Evolutionary conservation across 1,140 invertebrate species (phyloP), one percentile per base, ranked within the genome.

Genomic region (Trichogramma pretiosum): DNA sequence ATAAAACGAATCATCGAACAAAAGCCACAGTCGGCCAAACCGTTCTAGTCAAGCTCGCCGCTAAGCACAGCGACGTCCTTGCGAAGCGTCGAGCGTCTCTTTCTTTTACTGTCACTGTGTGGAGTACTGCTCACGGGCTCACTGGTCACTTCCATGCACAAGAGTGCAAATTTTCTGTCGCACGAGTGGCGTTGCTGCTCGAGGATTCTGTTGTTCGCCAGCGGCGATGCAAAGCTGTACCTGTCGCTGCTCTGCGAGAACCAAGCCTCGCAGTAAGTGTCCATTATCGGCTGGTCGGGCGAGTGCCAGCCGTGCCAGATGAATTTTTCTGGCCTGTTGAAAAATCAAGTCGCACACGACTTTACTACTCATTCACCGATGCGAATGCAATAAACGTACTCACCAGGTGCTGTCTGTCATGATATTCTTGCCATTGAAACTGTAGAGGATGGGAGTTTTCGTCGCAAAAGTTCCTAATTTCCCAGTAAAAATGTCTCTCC

Each of bases 251-350:
- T 79, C 34, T 79, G 74, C 5, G 84, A 83, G 59, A 91, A 83
- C 94, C 94, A 98, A 16, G 87, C 88, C 53, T 93, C 85, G 67
- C 94, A 98, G 58, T 89, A 93, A 1, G 82, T 81, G 58, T 91
- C 87, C 64, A 86, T 75, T 3, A 87, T 85, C 30, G 90, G 76
- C 50, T 90, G 85, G 0, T 93, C 93, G 45, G 80, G 79, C 5
- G 79, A 73, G 54, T 87, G 77, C 1, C 93, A 88, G 0, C 94
- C 94, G 61, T 97, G 93, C 94, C 94, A 98, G 11, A 93, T 78
- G 22, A 89, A 74, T 64, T 96, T 96, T 56, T 93, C 81, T 1
- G 90, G 85, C 90, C 90, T 93, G 62, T 33, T 11, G 68, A 65
- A 46, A 37, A 46, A 39, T 54, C 51, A 38, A 40, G 34, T n/a